Percentiles rank a stretch among this genome's conserved stretches.
These are phyloP conservation scores for Teinopalpus imperialis DNA, from an alignment of 2,888 invertebrate genomes.

Conservation along the genomic window DNA sequence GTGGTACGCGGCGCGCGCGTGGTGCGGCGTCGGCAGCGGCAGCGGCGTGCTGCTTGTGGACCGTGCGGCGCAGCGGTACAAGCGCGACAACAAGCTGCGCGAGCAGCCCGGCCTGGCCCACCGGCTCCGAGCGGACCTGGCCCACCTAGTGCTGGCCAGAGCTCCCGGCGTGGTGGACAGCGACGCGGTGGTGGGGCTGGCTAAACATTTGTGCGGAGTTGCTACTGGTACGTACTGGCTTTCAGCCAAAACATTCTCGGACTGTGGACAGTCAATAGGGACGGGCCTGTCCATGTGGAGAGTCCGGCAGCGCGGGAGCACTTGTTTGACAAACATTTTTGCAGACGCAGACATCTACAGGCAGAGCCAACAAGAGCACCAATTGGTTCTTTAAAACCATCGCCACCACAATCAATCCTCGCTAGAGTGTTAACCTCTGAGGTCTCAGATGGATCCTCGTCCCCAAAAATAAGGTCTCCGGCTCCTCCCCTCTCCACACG, in stretches of 20 bases:
- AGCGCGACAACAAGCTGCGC: conserved; percentile 82
- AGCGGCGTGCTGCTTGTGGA: conserved; percentile 88
- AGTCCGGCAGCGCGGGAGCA: no score
- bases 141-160: conserved; percentile 85
- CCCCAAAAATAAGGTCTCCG: no score
- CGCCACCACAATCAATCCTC: no score
- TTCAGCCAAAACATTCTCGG: conserved; percentile 22
- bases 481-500: no score
- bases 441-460: no score
- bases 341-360: no score
- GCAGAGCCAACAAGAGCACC: no score
- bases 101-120: conserved; percentile 24
- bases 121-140: conserved; percentile 90
- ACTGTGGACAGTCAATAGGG: no score
- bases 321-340: no score
- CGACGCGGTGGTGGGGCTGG: conserved; percentile 85
- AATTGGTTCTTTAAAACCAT: no score
- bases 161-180: conserved; percentile 53
- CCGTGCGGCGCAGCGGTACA: conserved; percentile 90
- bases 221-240: conserved; percentile 85
- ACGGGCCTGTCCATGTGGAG: no score
- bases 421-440: no score
- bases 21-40: conserved; percentile 65
- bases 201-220: conserved; percentile 94
- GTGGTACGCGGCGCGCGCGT: conserved; percentile 87